Conservation (phyloP, 2,888 invertebrate genomes). For the Lagria hirta region DNA sequence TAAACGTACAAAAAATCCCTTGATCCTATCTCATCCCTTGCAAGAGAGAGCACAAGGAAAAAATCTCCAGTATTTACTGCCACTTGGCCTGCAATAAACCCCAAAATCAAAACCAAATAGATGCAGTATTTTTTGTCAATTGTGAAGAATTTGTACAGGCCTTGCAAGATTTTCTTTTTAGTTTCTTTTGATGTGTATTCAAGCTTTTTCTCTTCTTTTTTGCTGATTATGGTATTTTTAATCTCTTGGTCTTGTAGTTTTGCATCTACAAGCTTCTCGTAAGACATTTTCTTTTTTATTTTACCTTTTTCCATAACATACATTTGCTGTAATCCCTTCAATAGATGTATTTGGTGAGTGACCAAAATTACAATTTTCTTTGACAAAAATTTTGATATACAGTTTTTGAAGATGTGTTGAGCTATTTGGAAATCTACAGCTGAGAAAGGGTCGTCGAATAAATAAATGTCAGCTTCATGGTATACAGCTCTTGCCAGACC, state of each 20-base stretch:
- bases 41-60: too few relatives aligned
- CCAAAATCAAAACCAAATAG: too few relatives aligned
- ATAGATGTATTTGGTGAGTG: slow-evolving; percentile 70
- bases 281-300: slow-evolving; percentile 64
- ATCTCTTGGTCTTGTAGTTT: slow-evolving; percentile 45
- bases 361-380: slow-evolving; percentile 70
- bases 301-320: slow-evolving; percentile 59
- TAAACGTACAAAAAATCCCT: too few relatives aligned
- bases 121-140: too few relatives aligned
- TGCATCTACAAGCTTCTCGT: slow-evolving; percentile 66
- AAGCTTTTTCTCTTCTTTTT: too few relatives aligned
- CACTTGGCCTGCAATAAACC: too few relatives aligned
- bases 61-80: too few relatives aligned
- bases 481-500: slow-evolving; percentile 82
- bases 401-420: slow-evolving; percentile 79
- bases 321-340: slow-evolving; percentile 54
- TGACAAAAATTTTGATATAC: slow-evolving; percentile 62
- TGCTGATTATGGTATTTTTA: too few relatives aligned
- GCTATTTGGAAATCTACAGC: slow-evolving; percentile 88
- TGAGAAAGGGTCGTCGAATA: slow-evolving; percentile 84
- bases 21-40: too few relatives aligned
- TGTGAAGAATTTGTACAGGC: too few relatives aligned
- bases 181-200: too few relatives aligned
- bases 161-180: slow-evolving; percentile 4
- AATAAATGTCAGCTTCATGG: slow-evolving; percentile 76